Conservation (phyloP, 2,888 invertebrate genomes). For the Perizoma flavofasciatum region DNA sequence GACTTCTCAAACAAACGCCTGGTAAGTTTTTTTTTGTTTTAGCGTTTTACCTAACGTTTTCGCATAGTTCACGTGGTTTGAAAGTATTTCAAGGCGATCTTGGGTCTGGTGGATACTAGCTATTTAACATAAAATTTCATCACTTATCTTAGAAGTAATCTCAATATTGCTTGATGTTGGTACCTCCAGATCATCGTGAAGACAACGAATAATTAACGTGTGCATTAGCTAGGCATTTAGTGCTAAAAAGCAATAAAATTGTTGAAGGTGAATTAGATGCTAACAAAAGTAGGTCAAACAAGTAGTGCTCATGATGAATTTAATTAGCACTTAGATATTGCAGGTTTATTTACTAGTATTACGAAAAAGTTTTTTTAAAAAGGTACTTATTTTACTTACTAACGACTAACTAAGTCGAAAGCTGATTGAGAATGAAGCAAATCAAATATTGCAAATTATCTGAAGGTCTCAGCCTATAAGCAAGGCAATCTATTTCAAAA, state of each 20-base stretch:
- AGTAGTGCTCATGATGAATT: too few relatives aligned
- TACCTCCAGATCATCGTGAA: constrained; percentile 7
- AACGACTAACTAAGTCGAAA: background rate
- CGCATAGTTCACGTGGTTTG: constrained; percentile 76
- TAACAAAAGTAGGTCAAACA: constrained; percentile 18
- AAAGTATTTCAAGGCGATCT: constrained; percentile 83
- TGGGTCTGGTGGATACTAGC: constrained; percentile 52
- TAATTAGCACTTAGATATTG: too few relatives aligned
- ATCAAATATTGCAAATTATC: constrained; percentile 13
- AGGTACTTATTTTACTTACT: too few relatives aligned
- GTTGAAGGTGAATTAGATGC: constrained; percentile 11
- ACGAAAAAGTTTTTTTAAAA: too few relatives aligned
- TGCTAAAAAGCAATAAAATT: constrained; percentile 20
- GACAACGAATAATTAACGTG: constrained; percentile 13
- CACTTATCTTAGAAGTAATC: constrained; percentile 29
- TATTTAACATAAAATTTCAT: constrained; percentile 45
- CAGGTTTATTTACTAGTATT: too few relatives aligned
- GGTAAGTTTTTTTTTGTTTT: constrained; percentile 67
- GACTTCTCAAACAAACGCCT: constrained; percentile 37
- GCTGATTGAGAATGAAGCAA: constrained; percentile 9
- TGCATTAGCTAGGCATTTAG: constrained; percentile 7
- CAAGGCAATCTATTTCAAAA: constrained; percentile 26
- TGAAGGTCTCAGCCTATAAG: constrained; percentile 21
- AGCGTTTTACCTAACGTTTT: constrained; percentile 68
- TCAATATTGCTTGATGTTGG: constrained; percentile 20